Evolutionary conservation across 1,140 invertebrate genomes (phyloP).

Genomic region (Drosophila pallidifrons): DNA sequence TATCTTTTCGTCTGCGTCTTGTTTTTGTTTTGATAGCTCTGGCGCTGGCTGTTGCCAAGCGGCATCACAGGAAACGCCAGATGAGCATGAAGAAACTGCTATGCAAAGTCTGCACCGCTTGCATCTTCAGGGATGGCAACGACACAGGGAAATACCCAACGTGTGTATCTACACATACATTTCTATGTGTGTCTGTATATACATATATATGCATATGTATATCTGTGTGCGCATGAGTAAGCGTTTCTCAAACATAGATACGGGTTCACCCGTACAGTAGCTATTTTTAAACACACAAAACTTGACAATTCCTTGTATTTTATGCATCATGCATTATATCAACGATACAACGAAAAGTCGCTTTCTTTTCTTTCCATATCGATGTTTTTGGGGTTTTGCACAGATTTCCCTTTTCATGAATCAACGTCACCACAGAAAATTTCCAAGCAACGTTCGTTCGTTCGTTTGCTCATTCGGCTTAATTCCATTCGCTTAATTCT

Average conservation of each 20-base stretch:
- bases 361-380: slow-evolving; percentile 75
- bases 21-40: slow-evolving; percentile 42
- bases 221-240: slow-evolving; percentile 56
- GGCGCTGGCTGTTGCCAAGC: slow-evolving; percentile 72
- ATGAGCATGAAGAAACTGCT: slow-evolving; percentile 49
- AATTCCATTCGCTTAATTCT: slow-evolving; percentile 10
- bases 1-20: slow-evolving; percentile 3
- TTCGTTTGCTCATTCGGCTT: no score
- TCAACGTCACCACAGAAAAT: slow-evolving; percentile 60
- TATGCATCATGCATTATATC: slow-evolving; percentile 1
- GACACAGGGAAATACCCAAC: slow-evolving; percentile 10
- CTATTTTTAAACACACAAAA: slow-evolving; percentile 42
- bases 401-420: slow-evolving; percentile 65
- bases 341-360: slow-evolving; percentile 55
- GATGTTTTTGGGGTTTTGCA: slow-evolving; percentile 39
- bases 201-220: background rate
- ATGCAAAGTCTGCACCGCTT: slow-evolving; percentile 57
- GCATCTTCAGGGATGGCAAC: slow-evolving; percentile 52
- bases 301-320: slow-evolving; percentile 19
- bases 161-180: background rate
- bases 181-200: background rate
- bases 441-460: slow-evolving; percentile 24
- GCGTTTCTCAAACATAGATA: slow-evolving; percentile 43
- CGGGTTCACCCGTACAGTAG: background rate
- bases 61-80: slow-evolving; percentile 68